These are phyloP conservation scores for Pimephales promelas DNA, from an alignment of 2,113 vertebrate genomes.

Conservation along the genomic window DNA sequence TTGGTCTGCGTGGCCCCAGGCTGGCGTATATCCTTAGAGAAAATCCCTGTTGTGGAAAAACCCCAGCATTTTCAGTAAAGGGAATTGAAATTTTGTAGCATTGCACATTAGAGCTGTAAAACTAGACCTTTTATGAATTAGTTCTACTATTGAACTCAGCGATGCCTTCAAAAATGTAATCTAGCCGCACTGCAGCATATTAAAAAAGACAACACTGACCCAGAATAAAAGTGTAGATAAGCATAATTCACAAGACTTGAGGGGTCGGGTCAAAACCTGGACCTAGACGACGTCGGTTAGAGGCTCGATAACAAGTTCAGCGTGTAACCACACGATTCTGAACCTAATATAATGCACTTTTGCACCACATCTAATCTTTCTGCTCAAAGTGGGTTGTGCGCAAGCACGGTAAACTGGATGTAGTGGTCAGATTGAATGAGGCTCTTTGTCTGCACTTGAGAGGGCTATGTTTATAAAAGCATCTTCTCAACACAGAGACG, in stretches of 20 bases:
- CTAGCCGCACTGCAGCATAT: background rate
- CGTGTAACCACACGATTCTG: background rate
- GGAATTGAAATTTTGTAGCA: background rate
- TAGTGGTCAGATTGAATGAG: constrained; percentile 19
- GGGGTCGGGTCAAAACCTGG: constrained; percentile 10
- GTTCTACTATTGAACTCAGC: background rate
- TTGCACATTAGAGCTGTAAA: background rate
- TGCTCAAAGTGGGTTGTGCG: background rate
- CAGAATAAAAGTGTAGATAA: background rate
- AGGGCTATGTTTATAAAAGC: constrained; percentile 46
- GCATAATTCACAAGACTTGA: background rate
- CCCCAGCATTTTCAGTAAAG: background rate
- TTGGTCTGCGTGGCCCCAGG: constrained; percentile 4
- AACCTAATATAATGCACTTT: constrained; percentile 14
- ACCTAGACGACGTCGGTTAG: background rate
- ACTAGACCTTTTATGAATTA: background rate
- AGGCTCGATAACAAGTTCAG: constrained; percentile 4
- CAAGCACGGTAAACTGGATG: constrained; percentile 16
- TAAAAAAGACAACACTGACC: constrained; percentile 16
- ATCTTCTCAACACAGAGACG: constrained; percentile 59
- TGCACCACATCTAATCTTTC: constrained; percentile 6
- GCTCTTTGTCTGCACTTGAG: constrained; percentile 33
- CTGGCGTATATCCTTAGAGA: background rate
- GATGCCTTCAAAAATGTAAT: background rate
- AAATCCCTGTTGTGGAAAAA: background rate